These are phyloP conservation scores for Apoda limacodes DNA, from an alignment of 2,888 invertebrate species.

Conservation along the genomic window DNA sequence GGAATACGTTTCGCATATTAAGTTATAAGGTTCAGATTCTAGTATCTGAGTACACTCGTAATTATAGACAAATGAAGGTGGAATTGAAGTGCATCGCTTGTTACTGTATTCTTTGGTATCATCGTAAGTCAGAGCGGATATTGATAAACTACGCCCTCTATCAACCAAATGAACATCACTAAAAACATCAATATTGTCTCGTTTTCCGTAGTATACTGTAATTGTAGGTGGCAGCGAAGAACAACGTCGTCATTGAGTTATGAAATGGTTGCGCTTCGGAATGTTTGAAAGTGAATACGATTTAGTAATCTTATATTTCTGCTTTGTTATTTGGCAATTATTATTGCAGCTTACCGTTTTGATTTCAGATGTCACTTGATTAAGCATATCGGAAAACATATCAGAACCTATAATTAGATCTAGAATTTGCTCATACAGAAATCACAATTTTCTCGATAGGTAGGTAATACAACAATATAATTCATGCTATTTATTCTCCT, in stretches of 20 bases:
- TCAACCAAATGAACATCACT: too few relatives aligned
- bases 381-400: conserved; percentile 5
- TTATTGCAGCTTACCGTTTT: conserved; percentile 2
- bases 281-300: background rate
- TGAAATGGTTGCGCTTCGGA: conserved; percentile 3
- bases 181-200: too few relatives aligned
- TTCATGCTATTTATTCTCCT: conserved; percentile 3
- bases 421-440: conserved; percentile 4
- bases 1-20: conserved; percentile 13
- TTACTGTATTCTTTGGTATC: too few relatives aligned
- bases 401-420: conserved; percentile 1
- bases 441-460: conserved; percentile 3
- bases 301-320: too few relatives aligned
- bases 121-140: too few relatives aligned
- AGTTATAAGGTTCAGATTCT: conserved; percentile 10
- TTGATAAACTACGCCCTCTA: too few relatives aligned
- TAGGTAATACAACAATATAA: conserved; percentile 2
- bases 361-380: conserved; percentile 4
- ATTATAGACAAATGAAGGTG: too few relatives aligned
- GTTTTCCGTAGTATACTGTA: conserved; percentile 6
- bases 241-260: conserved; percentile 7
- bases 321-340: too few relatives aligned
- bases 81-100: too few relatives aligned
- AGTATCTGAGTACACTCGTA: too few relatives aligned
- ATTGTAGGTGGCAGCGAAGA: conserved; percentile 10